Percentiles rank a stretch among this genome's conserved stretches.
Evolutionary conservation across 1,140 invertebrate species (phyloP).

Genomic region (Coelopa frigida): DNA sequence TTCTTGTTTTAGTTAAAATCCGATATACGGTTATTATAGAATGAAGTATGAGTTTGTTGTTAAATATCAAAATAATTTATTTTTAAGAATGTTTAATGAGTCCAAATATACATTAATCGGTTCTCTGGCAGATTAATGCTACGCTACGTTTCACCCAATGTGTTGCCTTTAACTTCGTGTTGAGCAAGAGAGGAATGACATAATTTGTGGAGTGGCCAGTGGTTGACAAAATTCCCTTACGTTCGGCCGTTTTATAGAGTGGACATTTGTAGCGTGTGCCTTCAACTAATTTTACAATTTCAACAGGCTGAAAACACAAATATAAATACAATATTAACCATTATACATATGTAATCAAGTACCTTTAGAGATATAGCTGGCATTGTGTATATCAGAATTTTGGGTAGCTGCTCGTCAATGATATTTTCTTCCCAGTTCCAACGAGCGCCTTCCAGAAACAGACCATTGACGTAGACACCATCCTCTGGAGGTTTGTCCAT

Average conservation of each 20-base stretch:
- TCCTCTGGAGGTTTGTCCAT: slow-evolving; percentile 51
- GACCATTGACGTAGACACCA: slow-evolving; percentile 75
- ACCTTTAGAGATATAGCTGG: slow-evolving; percentile 65
- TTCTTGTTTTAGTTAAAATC: not conserved
- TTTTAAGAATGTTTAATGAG: not conserved
- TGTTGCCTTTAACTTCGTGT: slow-evolving; percentile 57
- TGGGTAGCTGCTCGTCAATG: slow-evolving; percentile 72
- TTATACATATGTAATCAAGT: not conserved
- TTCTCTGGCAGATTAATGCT: slow-evolving; percentile 73
- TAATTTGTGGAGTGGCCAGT: slow-evolving; percentile 91
- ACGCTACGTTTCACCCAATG: slow-evolving; percentile 88
- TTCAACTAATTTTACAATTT: slow-evolving; percentile 50
- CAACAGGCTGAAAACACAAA: slow-evolving; percentile 42
- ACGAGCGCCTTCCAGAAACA: slow-evolving; percentile 77
- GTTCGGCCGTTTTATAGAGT: slow-evolving; percentile 80
- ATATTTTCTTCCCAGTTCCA: slow-evolving; percentile 59
- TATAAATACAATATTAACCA: not conserved
- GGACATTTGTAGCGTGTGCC: slow-evolving; percentile 67
- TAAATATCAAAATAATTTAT: slow-evolving; percentile 8
- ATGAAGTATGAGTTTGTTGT: slow-evolving; percentile 10
- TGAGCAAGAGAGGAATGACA: slow-evolving; percentile 69
- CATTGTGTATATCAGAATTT: slow-evolving; percentile 72
- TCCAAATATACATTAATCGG: slow-evolving; percentile 6
- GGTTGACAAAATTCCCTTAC: slow-evolving; percentile 74
- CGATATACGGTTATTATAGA: slow-evolving; percentile 2